These are phyloP conservation scores for Bellardia bayeri DNA, from an alignment of 2,888 invertebrate species.

Conservation along the genomic window DNA sequence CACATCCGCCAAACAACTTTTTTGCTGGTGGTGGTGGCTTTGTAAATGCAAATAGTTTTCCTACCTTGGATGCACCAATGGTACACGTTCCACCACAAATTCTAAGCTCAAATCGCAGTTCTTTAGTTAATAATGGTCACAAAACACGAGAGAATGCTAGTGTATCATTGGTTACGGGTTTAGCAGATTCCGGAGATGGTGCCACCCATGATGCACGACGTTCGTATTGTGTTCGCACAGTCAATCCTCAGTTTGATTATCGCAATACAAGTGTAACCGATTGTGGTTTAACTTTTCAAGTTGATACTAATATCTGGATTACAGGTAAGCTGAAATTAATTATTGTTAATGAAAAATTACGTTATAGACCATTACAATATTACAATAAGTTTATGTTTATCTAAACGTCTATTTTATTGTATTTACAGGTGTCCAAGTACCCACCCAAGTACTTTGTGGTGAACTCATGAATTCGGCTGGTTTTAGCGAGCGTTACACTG, in stretches of 20 bases:
- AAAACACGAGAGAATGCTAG: conserved; percentile 72
- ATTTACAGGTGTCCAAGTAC: conserved; percentile 87
- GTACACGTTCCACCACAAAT: conserved; percentile 61
- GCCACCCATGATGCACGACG: conserved; percentile 85
- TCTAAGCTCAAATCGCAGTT: conserved; percentile 53
- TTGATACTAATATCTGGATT: conserved; percentile 91
- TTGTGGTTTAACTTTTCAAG: conserved; percentile 91
- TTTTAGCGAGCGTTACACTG: conserved; percentile 87
- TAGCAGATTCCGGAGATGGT: conserved; percentile 67
- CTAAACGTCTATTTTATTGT: not conserved
- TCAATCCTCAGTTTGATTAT: conserved; percentile 89
- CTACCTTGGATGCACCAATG: conserved; percentile 62
- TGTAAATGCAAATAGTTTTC: conserved; percentile 57
- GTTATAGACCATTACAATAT: too few species aligned
- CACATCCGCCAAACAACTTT: conserved; percentile 68
- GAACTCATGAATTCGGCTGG: conserved; percentile 82
- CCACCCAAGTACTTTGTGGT: conserved; percentile 87
- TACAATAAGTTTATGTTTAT: too few species aligned
- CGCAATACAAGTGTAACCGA: conserved; percentile 91
- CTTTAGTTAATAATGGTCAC: conserved; percentile 20
- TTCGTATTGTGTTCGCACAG: conserved; percentile 89
- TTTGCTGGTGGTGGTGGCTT: conserved; percentile 54
- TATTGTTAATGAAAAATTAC: too few species aligned
- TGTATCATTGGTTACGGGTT: conserved; percentile 53
- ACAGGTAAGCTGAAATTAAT: conserved; percentile 83